Percentiles rank a stretch among this genome's conserved stretches.
Conservation (phyloP, 2,888 invertebrate species). For the Cantharis rufa region DNA sequence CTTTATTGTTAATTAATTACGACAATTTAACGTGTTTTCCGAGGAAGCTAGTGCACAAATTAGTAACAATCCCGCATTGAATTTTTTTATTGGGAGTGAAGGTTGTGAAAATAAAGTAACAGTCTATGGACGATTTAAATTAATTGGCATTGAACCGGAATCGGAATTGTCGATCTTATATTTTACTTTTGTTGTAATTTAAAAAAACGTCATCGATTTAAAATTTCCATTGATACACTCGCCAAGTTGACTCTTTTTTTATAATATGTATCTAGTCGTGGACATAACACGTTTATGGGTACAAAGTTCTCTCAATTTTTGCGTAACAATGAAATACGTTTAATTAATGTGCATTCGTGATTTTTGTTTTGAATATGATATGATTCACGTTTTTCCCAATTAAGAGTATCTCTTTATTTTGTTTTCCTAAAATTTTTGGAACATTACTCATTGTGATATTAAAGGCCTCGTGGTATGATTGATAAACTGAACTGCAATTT, state of each 20-base stretch:
- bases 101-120: background rate
- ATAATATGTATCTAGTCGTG: no score
- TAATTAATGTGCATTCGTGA: background rate
- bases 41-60: background rate
- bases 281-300: background rate
- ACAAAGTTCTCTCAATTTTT: background rate
- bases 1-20: background rate
- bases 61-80: background rate
- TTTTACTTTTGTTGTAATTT: background rate
- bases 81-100: background rate
- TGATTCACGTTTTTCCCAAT: background rate
- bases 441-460: background rate
- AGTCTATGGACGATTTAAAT: background rate
- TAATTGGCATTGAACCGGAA: background rate
- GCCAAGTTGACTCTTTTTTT: background rate
- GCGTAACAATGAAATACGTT: background rate
- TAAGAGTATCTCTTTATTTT: background rate
- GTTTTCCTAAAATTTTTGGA: background rate
- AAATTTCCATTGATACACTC: background rate
- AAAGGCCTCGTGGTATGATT: background rate
- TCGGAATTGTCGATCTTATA: background rate
- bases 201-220: background rate
- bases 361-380: background rate
- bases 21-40: background rate
- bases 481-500: background rate